Percentiles rank a stretch among this genome's conserved stretches.
Conservation (phyloP, 2,888 invertebrate genomes). For the Phrixothrix hirtus region DNA sequence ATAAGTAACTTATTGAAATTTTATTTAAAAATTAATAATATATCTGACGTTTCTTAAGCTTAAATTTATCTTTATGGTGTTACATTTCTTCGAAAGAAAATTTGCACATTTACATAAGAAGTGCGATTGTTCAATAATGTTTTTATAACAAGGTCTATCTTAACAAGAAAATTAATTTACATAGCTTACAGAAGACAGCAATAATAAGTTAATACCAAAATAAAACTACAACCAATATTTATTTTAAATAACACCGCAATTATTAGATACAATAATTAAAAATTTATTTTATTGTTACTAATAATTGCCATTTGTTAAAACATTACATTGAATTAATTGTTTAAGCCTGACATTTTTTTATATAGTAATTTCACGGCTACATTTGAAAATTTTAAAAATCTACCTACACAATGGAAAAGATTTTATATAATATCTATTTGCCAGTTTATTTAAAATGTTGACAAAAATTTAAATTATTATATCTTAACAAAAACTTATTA, state of each 20-base stretch:
- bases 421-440: neutral
- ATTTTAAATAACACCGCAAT: constrained; percentile 1
- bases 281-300: constrained; percentile 11
- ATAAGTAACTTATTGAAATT: constrained; percentile 28
- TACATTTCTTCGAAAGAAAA: constrained; percentile 25
- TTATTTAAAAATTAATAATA: constrained; percentile 38
- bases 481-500: constrained; percentile 11
- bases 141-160: constrained; percentile 17
- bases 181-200: constrained; percentile 17
- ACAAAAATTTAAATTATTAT: constrained; percentile 9
- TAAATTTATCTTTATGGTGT: constrained; percentile 27
- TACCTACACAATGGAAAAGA: constrained; percentile 14
- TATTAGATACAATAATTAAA: constrained; percentile 6
- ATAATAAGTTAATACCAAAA: constrained; percentile 10
- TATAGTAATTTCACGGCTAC: constrained; percentile 21
- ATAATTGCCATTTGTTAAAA: too few relatives aligned
- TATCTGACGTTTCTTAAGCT: constrained; percentile 33
- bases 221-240: constrained; percentile 11
- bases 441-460: neutral
- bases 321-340: too few relatives aligned
- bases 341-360: constrained; percentile 16
- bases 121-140: constrained; percentile 21
- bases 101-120: constrained; percentile 22
- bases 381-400: constrained; percentile 24
- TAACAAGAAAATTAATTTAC: constrained; percentile 18